Evolutionary conservation across 2,888 invertebrate genomes (phyloP), one percentile per base, ranked within the genome.

Genomic region (Phyllotreta striolata): DNA sequence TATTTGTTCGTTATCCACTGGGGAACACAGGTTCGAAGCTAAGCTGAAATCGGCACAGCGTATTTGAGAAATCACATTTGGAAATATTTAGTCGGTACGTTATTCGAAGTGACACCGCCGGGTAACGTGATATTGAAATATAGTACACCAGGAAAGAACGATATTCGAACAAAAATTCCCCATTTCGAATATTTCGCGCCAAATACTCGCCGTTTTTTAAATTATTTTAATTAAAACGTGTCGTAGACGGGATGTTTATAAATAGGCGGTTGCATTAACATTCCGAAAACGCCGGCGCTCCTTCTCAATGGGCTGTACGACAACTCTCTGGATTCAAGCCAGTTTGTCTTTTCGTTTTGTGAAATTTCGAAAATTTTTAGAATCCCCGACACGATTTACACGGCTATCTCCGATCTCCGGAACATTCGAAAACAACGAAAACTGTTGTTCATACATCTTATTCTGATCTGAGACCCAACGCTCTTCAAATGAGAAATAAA

Each of bases 221-320:
- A 24, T 24, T 24, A 24, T 24, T 24, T 24, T 24, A 24, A 24
- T 24, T 24, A 24, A 24, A 24, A 24, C 24, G 24, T 24, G 4
- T 24, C 24, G 24, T 24, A 24, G 24, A 54, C 38, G 44, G 40
- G 40, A 40, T 5, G 46, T 60, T 43, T 61, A 64, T 56, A 64
- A 64, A 64, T 64, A 64, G 60, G 44, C 44, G 40, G 55, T 57
- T 62, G 38, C 56, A 64, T 64, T 61, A 61, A 64, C 64, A 64
- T 64, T 64, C 64, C 61, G 34, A 34, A 55, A 60, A 56, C 47
- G 41, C 60, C 13, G 49, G 44, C 41, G 54, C 35, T 40, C 13
- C 43, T 55, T 55, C 55, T 65, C 62, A 66, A 66, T 66, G 66
- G 62, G 10, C 44, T 56, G 58, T 62, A 38, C 52, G 51, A 62